Evolutionary conservation across 1,140 invertebrate species (phyloP).

Genomic region (Atta texana): DNA sequence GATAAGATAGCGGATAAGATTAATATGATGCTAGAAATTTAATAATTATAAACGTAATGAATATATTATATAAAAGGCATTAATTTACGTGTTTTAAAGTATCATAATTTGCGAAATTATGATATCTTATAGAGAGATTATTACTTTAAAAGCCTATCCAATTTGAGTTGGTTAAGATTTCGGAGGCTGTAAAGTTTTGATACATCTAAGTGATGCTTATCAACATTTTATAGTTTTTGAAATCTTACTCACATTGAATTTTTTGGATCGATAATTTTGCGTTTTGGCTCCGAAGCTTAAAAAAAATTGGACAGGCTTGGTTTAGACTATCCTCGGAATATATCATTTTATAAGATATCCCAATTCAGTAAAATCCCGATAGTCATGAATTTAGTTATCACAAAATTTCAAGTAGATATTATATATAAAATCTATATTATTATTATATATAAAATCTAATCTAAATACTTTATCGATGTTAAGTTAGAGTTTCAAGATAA

Average conservation of each 20-base stretch:
- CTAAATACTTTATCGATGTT: background rate
- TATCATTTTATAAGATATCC: background rate
- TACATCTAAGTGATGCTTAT: too few species aligned
- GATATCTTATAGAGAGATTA: background rate
- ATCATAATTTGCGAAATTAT: background rate
- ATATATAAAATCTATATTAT: background rate
- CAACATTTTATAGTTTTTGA: too few species aligned
- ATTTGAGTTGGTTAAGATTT: too few species aligned
- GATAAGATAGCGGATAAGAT: background rate
- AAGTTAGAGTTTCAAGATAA: background rate
- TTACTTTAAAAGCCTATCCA: background rate
- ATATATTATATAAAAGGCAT: background rate
- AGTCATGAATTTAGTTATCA: background rate
- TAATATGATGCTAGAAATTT: background rate
- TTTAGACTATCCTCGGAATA: background rate
- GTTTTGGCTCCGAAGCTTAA: too few species aligned
- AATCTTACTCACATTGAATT: too few species aligned
- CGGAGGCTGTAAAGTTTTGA: too few species aligned
- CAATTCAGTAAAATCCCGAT: background rate
- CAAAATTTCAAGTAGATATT: background rate
- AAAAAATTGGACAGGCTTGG: too few species aligned
- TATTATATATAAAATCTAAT: background rate
- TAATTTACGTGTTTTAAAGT: slow-evolving; percentile 11
- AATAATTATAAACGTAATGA: slow-evolving; percentile 6
- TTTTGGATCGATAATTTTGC: too few species aligned